Percentiles rank a stretch among this genome's conserved stretches.
These are phyloP conservation scores for Saxidomus purpurata DNA, from an alignment of 1,140 invertebrate species.

Conservation along the genomic window DNA sequence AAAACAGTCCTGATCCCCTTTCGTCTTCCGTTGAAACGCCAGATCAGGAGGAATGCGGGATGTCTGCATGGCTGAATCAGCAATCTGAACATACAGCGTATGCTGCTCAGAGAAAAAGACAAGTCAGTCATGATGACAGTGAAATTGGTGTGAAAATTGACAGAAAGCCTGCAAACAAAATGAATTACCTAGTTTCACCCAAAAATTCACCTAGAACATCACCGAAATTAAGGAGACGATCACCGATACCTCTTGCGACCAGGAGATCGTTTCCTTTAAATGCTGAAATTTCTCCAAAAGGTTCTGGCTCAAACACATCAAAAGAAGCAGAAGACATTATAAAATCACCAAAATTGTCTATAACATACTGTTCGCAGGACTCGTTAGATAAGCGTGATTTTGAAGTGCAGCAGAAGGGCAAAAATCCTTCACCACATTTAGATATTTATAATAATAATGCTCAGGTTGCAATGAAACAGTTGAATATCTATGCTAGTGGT, in stretches of 20 bases:
- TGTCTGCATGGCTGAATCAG: conserved; percentile 56
- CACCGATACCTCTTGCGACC: conserved; percentile 31
- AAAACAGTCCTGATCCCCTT: conserved; percentile 71
- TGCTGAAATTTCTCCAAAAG: conserved; percentile 29
- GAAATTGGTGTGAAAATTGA: conserved; percentile 65
- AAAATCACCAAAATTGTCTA: conserved; percentile 52
- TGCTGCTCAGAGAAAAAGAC: not conserved
- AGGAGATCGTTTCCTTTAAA: conserved; percentile 58
- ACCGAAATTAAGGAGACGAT: conserved; percentile 51
- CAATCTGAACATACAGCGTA: conserved; percentile 50
- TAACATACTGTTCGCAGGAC: conserved; percentile 60
- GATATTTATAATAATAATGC: conserved; percentile 63
- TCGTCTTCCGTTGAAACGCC: conserved; percentile 71
- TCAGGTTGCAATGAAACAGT: conserved; percentile 50
- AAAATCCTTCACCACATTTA: conserved; percentile 52
- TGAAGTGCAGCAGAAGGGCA: conserved; percentile 1
- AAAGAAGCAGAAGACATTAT: conserved; percentile 69
- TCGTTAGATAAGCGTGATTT: conserved; percentile 44
- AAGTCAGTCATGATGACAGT: conserved; percentile 69
- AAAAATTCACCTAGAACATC: conserved; percentile 73
- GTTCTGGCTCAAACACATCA: conserved; percentile 64
- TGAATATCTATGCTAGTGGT: conserved; percentile 54
- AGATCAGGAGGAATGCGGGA: conserved; percentile 64
- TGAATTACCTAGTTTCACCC: conserved; percentile 71
- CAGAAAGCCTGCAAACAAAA: conserved; percentile 64